Evolutionary conservation across 1,140 invertebrate genomes (phyloP), one percentile per base, ranked within the genome.

Genomic region (Leptinotarsa undecemlineata): DNA sequence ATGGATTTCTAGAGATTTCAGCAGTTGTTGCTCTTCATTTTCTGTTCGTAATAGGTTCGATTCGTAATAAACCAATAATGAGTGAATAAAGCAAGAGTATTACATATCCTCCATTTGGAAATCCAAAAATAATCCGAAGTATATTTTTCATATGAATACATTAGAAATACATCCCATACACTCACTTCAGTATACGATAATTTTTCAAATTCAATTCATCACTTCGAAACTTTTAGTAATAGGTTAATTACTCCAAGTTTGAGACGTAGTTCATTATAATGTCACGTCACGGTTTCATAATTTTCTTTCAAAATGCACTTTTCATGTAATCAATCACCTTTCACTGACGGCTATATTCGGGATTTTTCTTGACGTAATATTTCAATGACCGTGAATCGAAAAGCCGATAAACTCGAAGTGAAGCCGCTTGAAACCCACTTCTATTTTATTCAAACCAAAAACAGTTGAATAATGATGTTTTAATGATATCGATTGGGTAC

Each of bases 301-400:
- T 42, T 67, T 67, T 67, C 64, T 23, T 67, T 42, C 42, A 33
- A 17, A 67, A 67, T 67, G 64, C 64, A 17, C 64, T 17, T 67
- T 67, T n/a, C 42, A 23, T 67, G 26, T 67, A 67, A 67, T 67
- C 64, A 67, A 67, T 67, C 64, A 67, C 8, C 19, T 67, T 26
- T 8, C 26, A 67, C n/a, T 67, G 42, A 57, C 51, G 51, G 51
- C 51, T 57, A 57, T 19, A n/a, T 57, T 57, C 51, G n/a, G 4
- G 14, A 57, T 57, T 57, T 57, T 57, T 57, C 51, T 57, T 17
- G 51, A 57, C 15, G 51, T 57, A 57, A 57, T 57, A 57, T 57
- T 57, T 57, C 51, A 57, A 57, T 57, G n/a, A 57, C 51, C n/a
- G 15, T 15, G 51, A 19, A 57, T 17, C 51, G 1, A 19, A n/a